Conservation (phyloP, 2,797 vertebrate genomes). For the Xiphorhynchus erythropygius region DNA sequence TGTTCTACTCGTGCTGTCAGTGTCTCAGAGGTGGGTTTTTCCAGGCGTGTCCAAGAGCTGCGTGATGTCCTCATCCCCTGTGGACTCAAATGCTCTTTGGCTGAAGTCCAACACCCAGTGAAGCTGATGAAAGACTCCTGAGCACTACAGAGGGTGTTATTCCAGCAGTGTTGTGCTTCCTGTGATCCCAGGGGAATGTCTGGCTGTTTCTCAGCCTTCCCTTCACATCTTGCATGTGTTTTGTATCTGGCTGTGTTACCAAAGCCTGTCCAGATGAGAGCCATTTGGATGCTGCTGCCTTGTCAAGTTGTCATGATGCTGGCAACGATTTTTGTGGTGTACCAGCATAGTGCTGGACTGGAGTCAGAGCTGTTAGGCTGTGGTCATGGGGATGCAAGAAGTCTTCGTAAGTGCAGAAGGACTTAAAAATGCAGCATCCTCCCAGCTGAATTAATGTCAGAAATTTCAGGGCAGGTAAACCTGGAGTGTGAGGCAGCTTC, state of each 20-base stretch:
- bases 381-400: background rate
- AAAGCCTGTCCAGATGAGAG: background rate
- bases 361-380: background rate
- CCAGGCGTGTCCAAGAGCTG: background rate
- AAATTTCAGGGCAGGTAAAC: background rate
- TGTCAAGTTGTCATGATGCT: background rate
- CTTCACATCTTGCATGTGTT: background rate
- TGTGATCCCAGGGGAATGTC: background rate
- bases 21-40: background rate
- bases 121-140: background rate
- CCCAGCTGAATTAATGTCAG: background rate
- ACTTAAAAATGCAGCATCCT: background rate
- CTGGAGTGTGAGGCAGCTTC: background rate
- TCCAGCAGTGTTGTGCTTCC: background rate
- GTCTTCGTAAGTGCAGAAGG: background rate
- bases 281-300: conserved; percentile 1
- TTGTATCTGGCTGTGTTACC: background rate
- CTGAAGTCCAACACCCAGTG: background rate
- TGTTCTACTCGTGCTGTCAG: background rate
- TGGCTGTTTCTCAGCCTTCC: background rate
- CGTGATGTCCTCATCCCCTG: background rate
- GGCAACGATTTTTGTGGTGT: background rate
- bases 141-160: background rate
- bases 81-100: background rate
- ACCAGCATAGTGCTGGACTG: background rate